A percentile compares a stretch with the other conserved stretches of the same genome.
phyloP scores from a whole-genome alignment of 2,113 vertebrate genomes.

The Podarcis cretensis region DNA sequence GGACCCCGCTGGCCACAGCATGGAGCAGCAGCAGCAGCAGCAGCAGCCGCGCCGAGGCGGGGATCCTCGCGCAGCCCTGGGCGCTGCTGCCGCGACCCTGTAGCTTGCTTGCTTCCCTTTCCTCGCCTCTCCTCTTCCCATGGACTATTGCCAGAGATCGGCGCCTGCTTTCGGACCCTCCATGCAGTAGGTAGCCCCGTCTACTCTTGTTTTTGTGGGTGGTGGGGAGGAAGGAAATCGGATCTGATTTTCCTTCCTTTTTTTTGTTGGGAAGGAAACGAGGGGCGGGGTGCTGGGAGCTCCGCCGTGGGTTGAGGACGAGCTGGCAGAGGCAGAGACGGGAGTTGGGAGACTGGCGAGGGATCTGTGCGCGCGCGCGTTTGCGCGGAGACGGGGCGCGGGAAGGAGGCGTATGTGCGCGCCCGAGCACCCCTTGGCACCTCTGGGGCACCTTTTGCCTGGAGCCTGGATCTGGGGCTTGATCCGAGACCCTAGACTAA shows the following conservation, averaged over 20 bases:
- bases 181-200: conserved; percentile 59
- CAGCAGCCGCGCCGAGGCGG: conserved; percentile 51
- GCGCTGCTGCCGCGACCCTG: conserved; percentile 43
- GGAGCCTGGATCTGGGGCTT: not conserved
- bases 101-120: not conserved
- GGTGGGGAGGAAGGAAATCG: not conserved
- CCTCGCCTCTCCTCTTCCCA: not conserved
- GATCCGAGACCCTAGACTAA: not conserved
- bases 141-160: conserved; percentile 57
- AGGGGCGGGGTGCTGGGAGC: conserved; percentile 12
- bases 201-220: too few species aligned
- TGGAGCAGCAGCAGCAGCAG: conserved; percentile 44
- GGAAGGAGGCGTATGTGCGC: not conserved
- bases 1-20: conserved; percentile 46
- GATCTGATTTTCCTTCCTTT: not conserved
- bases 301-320: not conserved
- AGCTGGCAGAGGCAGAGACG: not conserved
- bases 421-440: not conserved
- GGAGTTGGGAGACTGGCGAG: not conserved
- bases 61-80: conserved; percentile 26
- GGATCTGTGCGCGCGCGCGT: not conserved
- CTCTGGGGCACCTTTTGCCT: not conserved
- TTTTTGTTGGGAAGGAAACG: not conserved
- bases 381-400: not conserved
- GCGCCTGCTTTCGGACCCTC: conserved; percentile 52